Conservation (phyloP, 2,113 vertebrate species). For the Labeo catla region DNA sequence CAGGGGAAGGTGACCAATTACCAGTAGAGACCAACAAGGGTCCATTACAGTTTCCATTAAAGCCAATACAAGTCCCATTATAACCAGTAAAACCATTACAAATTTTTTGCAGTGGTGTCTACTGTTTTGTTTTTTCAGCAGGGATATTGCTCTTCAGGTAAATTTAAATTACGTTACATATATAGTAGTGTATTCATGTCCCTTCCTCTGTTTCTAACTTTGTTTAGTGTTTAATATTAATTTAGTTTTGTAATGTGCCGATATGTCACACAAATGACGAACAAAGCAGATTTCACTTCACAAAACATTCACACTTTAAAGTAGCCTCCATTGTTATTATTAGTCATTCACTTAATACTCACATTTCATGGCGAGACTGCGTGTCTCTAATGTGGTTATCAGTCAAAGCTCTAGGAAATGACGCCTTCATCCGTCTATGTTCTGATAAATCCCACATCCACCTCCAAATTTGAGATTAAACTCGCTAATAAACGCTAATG, state of each 20-base stretch:
- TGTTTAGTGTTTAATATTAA: not conserved
- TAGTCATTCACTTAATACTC: not conserved
- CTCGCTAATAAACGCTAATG: not conserved
- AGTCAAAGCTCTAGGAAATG: conserved; percentile 11
- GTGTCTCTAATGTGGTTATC: not conserved
- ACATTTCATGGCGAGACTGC: not conserved
- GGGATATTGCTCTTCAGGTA: not conserved
- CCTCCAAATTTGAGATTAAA: not conserved
- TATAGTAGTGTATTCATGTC: not conserved
- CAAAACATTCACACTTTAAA: not conserved
- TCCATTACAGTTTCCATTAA: too few species aligned
- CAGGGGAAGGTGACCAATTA: too few species aligned
- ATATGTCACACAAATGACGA: not conserved
- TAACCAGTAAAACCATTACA: too few species aligned
- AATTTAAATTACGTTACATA: not conserved
- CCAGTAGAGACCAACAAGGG: too few species aligned
- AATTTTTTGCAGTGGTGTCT: too few species aligned
- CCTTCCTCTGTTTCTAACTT: not conserved
- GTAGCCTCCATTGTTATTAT: not conserved
- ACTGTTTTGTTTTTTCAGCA: too few species aligned
- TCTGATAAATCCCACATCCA: conserved; percentile 3
- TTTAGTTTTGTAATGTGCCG: not conserved
- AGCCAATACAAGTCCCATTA: too few species aligned
- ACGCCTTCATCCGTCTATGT: not conserved
- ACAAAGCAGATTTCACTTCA: not conserved